Evolutionary conservation across 64 coral and sea anemone genomes (phyloP).

Genomic region (Stichodactyla mertensii): DNA sequence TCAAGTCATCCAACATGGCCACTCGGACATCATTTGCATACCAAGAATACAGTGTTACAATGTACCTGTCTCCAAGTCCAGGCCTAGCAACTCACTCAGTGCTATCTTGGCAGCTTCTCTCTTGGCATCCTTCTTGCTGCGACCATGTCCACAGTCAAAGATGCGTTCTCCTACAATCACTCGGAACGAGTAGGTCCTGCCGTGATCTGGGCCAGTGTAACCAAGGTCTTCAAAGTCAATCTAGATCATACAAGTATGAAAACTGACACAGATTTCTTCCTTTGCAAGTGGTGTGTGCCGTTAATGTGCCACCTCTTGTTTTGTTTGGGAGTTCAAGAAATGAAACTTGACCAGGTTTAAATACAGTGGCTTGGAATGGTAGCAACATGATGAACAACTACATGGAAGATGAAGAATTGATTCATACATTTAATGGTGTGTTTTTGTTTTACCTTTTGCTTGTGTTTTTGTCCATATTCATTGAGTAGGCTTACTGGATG

Average conservation of each 20-base stretch:
- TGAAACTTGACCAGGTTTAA: no score
- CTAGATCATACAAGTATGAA: not conserved
- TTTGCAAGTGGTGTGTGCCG: no score
- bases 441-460: slow-evolving; percentile 20
- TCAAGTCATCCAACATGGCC: no score
- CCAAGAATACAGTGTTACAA: not conserved
- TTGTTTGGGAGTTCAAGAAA: no score
- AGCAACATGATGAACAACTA: no score
- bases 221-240: slow-evolving; percentile 82
- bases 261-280: no score
- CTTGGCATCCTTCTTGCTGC: slow-evolving; percentile 75
- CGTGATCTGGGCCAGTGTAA: slow-evolving; percentile 63
- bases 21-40: no score
- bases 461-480: slow-evolving; percentile 73
- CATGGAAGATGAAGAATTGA: no score
- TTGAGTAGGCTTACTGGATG: slow-evolving; percentile 66
- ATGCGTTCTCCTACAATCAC: slow-evolving; percentile 39
- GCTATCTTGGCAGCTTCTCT: slow-evolving; percentile 66
- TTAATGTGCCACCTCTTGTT: no score
- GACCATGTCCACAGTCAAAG: slow-evolving; percentile 52
- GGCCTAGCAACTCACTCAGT: slow-evolving; percentile 44
- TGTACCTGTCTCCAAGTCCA: slow-evolving; percentile 37
- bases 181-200: slow-evolving; percentile 9
- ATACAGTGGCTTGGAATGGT: no score
- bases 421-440: no score